phyloP scores from a whole-genome alignment of 2,113 vertebrate genomes.

The Numenius arquata region DNA sequence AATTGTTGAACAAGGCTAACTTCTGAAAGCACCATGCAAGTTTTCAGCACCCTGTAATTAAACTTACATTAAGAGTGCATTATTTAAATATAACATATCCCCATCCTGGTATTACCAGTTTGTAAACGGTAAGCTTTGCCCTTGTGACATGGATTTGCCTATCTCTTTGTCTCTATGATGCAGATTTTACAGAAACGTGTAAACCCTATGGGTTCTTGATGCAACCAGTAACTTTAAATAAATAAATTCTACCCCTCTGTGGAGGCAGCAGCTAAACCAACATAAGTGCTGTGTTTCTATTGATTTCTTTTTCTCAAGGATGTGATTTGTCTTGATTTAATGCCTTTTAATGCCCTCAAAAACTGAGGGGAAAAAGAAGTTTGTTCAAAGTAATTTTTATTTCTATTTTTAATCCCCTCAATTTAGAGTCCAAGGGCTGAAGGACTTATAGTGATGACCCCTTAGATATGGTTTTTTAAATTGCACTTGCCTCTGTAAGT shows the following conservation, averaged over 20 bases:
- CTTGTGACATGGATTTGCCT: slow-evolving; percentile 87
- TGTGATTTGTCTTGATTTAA: slow-evolving; percentile 81
- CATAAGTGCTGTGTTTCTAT: slow-evolving; percentile 90
- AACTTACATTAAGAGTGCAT: slow-evolving; percentile 80
- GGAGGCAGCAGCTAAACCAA: slow-evolving; percentile 87
- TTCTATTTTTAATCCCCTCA: slow-evolving; percentile 88
- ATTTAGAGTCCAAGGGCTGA: slow-evolving; percentile 99
- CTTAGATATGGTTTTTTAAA: slow-evolving; percentile 91
- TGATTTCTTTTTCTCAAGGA: slow-evolving; percentile 84
- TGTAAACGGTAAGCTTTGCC: slow-evolving; percentile 92
- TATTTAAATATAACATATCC: slow-evolving; percentile 74
- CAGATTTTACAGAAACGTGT: slow-evolving; percentile 80
- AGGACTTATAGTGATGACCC: slow-evolving; percentile 96
- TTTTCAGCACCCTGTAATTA: slow-evolving; percentile 84
- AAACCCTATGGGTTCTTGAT: slow-evolving; percentile 85
- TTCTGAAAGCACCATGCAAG: slow-evolving; percentile 88
- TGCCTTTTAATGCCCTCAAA: slow-evolving; percentile 83
- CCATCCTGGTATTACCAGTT: slow-evolving; percentile 75
- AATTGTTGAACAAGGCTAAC: slow-evolving; percentile 85
- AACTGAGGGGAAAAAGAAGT: slow-evolving; percentile 86
- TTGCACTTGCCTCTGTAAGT: slow-evolving; percentile 98
- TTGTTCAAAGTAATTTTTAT: slow-evolving; percentile 80
- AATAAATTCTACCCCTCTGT: slow-evolving; percentile 83
- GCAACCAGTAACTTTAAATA: slow-evolving; percentile 87
- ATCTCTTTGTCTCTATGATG: slow-evolving; percentile 82